phyloP scores from a whole-genome alignment of 2,113 vertebrate species.

The Piaya cayana region DNA sequence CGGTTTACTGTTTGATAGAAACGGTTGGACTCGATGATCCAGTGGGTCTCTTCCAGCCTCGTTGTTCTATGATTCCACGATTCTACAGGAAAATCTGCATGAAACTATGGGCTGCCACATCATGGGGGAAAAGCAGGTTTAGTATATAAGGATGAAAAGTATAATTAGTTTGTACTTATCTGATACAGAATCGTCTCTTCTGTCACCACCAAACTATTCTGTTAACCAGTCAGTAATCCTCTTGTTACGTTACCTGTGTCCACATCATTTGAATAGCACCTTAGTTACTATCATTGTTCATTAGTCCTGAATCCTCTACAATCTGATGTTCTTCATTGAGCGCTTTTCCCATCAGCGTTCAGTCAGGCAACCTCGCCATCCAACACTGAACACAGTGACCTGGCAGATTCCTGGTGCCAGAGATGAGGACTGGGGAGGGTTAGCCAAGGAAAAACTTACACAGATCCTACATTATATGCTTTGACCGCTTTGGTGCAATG shows the following conservation, averaged over 20 bases:
- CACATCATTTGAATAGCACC: background rate
- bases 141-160: background rate
- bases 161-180: background rate
- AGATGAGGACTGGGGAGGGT: background rate
- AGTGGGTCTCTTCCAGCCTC: too few species aligned
- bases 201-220: background rate
- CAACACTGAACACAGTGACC: background rate
- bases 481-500: background rate
- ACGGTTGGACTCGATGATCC: too few species aligned
- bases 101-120: background rate
- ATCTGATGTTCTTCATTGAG: background rate
- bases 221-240: background rate
- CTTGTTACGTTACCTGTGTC: background rate
- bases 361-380: background rate
- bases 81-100: background rate
- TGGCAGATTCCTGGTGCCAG: background rate
- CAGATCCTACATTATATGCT: background rate
- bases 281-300: background rate
- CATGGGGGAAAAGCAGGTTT: accelerated
- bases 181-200: background rate
- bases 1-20: too few species aligned
- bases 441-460: background rate
- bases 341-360: background rate
- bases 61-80: too few species aligned
- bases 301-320: background rate